Evolutionary conservation across 2,113 vertebrate genomes (phyloP).

Genomic region (Heterocephalus glaber): DNA sequence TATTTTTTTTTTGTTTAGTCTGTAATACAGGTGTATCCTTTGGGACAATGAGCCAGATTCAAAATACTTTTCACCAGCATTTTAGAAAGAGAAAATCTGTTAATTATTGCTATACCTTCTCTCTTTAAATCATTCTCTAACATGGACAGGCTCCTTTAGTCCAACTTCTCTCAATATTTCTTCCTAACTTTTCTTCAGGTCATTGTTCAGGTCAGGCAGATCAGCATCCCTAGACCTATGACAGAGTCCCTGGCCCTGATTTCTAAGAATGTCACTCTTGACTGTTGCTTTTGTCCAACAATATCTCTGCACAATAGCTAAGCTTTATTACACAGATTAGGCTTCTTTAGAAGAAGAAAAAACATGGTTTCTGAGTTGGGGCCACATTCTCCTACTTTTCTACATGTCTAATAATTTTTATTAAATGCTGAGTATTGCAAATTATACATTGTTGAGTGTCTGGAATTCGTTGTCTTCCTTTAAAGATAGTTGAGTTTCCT

Average conservation of each 20-base stretch:
- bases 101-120: neutral
- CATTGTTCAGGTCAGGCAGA: neutral
- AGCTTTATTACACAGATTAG: neutral
- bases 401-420: conserved; percentile 23
- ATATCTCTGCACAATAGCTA: neutral
- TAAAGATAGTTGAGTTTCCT: conserved; percentile 28
- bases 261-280: neutral
- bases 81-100: conserved; percentile 6
- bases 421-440: neutral
- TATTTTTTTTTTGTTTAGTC: neutral
- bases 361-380: neutral
- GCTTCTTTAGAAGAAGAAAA: neutral
- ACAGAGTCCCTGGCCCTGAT: neutral
- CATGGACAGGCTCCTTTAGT: neutral
- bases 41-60: neutral
- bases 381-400: conserved; percentile 5
- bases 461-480: conserved; percentile 40
- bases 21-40: neutral
- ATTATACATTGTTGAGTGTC: neutral
- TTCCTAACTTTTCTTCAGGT: conserved; percentile 3
- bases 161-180: neutral
- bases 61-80: neutral
- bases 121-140: neutral
- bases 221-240: neutral
- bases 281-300: neutral